Base-by-base conservation (phyloP, 1,140 invertebrate genomes). In the Megalopta genalis region DNA sequence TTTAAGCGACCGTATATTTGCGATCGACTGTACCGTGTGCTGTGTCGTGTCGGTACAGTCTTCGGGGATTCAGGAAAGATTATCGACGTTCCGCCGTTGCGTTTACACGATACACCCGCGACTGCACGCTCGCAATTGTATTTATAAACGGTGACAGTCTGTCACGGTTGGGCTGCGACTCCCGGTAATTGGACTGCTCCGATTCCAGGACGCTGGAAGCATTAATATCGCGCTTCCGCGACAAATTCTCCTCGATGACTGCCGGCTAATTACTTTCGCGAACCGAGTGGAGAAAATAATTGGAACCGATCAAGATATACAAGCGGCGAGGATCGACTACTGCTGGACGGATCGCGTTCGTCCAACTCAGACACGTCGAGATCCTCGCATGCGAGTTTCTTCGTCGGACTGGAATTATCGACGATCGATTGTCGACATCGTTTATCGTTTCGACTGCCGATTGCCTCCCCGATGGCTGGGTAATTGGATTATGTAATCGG, bases 131-230 rank as follows among this genome's bases (percentile, higher is more conserved):
- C n/a, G 65, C 66, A 65, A 80, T 82, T 70, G 57, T 78, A 63
- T 73, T 67, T 72, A 78, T 52, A 23, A 54, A 42, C 37, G 57
- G 68, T 42, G 62, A 82, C 75, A 70, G 73, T 84, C 66, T 81
- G 42, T 84, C 72, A 77, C 54, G 6, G 72, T 73, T 68, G 59
- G n/a, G 76, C 16, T 69, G 49, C 27, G 23, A 25, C 54, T 18
- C 27, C 18, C 49, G 21, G 27, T 81, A 81, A 85, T 81, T 72
- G 59, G 52, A n/a, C 16, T 42, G 9, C 25, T 46, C n/a, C 66
- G 59, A 73, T 81, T 77, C 49, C 59, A 25, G 46, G 32, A 49
- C 37, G n/a, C 6, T 37, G 49, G 73, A 18, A 14, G 21, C 32
- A 57, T 42, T 16, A 57, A 75, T n/a, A 52, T 52, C 23, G 5